Evolutionary conservation across 2,113 vertebrate genomes (phyloP).

Genomic region (Ctenomys sociabilis): DNA sequence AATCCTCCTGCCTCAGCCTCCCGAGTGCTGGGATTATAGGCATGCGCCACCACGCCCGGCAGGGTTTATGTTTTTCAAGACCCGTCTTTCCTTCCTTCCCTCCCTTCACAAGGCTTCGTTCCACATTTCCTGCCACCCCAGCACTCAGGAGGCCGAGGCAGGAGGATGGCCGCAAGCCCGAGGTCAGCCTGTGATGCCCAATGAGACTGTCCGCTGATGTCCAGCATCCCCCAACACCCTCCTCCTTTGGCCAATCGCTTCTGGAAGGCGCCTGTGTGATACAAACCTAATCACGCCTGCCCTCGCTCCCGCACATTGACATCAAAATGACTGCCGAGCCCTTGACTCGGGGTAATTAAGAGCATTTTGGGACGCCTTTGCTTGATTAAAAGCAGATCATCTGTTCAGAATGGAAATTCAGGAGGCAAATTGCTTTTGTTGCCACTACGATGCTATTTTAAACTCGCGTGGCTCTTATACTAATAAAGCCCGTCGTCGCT

Average conservation of each 20-base stretch:
- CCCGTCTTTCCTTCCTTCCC: neutral
- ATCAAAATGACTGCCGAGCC: conserved; percentile 83
- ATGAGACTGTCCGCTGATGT: neutral
- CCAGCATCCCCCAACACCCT: neutral
- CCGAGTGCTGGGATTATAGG: no score
- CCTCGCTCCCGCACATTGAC: conserved; percentile 73
- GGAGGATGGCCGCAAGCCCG: neutral
- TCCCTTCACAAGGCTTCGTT: neutral
- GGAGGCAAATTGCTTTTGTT: conserved; percentile 88
- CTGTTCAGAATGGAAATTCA: conserved; percentile 87
- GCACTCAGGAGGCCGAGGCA: neutral
- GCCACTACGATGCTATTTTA: conserved; percentile 86
- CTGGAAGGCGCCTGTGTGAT: conserved; percentile 46
- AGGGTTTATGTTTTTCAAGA: neutral
- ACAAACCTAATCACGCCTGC: conserved; percentile 68
- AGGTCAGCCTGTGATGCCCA: neutral
- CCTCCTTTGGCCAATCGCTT: rapidly evolving
- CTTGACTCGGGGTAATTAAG: conserved; percentile 87
- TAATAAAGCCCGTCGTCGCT: conserved; percentile 85
- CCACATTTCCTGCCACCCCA: neutral
- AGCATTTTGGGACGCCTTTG: conserved; percentile 83
- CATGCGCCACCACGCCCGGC: no score
- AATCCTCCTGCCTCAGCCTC: no score
- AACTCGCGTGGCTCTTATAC: conserved; percentile 79
- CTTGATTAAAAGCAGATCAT: conserved; percentile 88